phyloP scores from a whole-genome alignment of 1,140 invertebrate genomes.

The Campoletis sonorensis region DNA sequence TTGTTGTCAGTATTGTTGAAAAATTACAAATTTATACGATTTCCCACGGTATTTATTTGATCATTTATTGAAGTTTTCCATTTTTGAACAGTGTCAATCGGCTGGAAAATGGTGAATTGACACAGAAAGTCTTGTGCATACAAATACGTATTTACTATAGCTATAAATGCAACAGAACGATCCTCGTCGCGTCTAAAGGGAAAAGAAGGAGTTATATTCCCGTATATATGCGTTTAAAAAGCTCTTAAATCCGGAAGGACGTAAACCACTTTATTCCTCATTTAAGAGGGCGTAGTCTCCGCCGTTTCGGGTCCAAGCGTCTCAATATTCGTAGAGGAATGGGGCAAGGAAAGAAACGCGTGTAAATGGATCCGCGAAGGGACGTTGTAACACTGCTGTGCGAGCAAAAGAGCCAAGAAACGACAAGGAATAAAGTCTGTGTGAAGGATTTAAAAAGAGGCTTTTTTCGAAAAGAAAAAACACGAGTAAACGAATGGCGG shows the following conservation, averaged over 20 bases:
- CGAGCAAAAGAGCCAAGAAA: slow-evolving; percentile 33
- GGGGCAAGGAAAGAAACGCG: slow-evolving; percentile 31
- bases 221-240: not conserved
- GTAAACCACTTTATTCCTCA: no score
- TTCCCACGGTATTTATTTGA: no score
- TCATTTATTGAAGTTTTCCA: no score
- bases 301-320: no score
- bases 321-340: not conserved
- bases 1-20: no score
- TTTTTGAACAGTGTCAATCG: no score
- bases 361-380: slow-evolving; percentile 40
- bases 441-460: slow-evolving; percentile 15
- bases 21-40: no score
- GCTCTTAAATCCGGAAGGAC: no score
- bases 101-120: no score
- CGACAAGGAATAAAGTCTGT: slow-evolving; percentile 18
- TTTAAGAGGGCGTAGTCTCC: no score
- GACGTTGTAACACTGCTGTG: slow-evolving; percentile 14
- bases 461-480: slow-evolving; percentile 22
- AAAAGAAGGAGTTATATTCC: slow-evolving; percentile 38
- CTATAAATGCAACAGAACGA: slow-evolving; percentile 11
- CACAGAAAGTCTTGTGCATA: not conserved
- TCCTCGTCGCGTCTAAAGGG: slow-evolving; percentile 12
- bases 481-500: not conserved
- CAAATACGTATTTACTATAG: not conserved